phyloP scores from a whole-genome alignment of 2,113 vertebrate genomes.

The Procapra przewalskii region DNA sequence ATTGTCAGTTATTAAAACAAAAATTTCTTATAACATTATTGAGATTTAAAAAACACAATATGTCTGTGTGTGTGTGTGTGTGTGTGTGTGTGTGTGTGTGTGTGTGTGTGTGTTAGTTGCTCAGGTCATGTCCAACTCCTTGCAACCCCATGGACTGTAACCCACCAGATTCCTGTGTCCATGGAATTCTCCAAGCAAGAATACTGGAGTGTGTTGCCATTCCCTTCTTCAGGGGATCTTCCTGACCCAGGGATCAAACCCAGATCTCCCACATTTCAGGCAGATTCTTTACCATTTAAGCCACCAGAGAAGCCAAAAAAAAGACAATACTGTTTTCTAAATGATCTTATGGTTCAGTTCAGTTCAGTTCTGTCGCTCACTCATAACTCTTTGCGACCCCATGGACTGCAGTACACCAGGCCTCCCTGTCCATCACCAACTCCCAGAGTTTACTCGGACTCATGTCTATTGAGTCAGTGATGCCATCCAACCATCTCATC shows the following conservation, averaged over 20 bases:
- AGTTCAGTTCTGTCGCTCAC: neutral
- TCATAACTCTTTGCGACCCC: fast-evolving
- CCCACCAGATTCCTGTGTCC: neutral
- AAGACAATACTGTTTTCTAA: neutral
- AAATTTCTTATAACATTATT: neutral
- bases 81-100: neutral
- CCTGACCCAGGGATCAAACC: neutral
- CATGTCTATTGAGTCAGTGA: neutral
- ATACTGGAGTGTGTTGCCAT: neutral
- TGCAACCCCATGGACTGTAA: neutral
- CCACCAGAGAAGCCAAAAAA: neutral
- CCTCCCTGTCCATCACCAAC: neutral
- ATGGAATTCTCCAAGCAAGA: neutral
- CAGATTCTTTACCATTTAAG: neutral
- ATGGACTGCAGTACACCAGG: neutral
- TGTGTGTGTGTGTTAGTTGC: neutral
- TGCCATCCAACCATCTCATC: neutral
- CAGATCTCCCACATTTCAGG: neutral
- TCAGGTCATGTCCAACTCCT: neutral
- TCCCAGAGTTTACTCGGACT: neutral
- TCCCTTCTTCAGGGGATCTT: neutral
- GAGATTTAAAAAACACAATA: neutral
- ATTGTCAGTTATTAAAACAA: neutral
- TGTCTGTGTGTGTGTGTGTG: neutral
- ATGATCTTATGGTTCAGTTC: neutral